phyloP scores from a whole-genome alignment of 2,113 vertebrate genomes.

The Chionis minor region DNA sequence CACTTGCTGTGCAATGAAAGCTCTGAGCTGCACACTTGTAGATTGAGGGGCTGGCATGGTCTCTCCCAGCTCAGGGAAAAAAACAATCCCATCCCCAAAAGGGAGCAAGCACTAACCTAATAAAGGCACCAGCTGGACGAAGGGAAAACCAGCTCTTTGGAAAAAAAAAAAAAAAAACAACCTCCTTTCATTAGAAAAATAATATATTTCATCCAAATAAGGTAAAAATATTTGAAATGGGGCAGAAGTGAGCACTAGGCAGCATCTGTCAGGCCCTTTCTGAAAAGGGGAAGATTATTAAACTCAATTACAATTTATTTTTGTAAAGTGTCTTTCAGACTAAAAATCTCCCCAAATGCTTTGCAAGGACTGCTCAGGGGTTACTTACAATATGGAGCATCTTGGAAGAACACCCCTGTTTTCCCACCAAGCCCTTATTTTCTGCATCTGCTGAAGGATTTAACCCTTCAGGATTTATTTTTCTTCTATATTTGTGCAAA shows the following conservation, averaged over 20 bases:
- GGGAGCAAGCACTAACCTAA: conserved; percentile 76
- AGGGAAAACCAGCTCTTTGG: conserved; percentile 72
- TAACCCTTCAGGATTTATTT: background rate
- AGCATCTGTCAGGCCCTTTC: conserved; percentile 73
- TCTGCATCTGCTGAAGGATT: conserved; percentile 2
- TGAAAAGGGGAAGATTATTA: conserved; percentile 76
- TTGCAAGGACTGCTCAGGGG: background rate
- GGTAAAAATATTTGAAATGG: conserved; percentile 87
- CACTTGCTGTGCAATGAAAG: background rate
- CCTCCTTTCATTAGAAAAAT: conserved; percentile 86
- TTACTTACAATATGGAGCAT: background rate
- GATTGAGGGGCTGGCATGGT: conserved; percentile 58
- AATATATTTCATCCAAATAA: conserved; percentile 88
- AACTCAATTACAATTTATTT: conserved; percentile 73
- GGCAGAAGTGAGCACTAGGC: conserved; percentile 79
- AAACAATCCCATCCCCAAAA: conserved; percentile 77
- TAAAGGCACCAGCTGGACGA: conserved; percentile 78
- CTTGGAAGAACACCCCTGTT: background rate
- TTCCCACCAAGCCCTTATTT: background rate
- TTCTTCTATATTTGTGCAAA: background rate
- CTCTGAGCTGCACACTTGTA: conserved; percentile 14
- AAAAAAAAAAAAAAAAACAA: conserved; percentile 37
- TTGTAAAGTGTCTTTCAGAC: conserved; percentile 67
- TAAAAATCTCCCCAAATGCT: conserved; percentile 36
- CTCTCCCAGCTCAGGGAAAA: conserved; percentile 56